Evolutionary conservation across 2,888 invertebrate genomes (phyloP).

Genomic region (Entomobrya proxima): DNA sequence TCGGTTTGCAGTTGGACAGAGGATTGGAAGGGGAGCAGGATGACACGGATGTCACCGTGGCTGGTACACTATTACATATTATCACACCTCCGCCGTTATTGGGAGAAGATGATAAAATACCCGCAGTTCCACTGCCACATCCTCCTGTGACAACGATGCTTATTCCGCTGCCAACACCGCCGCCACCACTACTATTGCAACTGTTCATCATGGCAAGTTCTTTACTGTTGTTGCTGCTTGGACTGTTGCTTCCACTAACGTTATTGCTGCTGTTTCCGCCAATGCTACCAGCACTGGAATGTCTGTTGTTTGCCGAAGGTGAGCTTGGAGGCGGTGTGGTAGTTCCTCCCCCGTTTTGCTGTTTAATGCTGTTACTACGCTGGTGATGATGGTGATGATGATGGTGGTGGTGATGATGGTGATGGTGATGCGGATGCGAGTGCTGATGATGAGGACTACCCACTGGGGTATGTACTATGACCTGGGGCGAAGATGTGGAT

Average conservation of each 20-base stretch:
- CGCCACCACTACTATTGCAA: constrained; percentile 44
- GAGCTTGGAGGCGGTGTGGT: constrained; percentile 40
- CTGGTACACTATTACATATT: constrained; percentile 50
- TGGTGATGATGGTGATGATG: constrained; percentile 66
- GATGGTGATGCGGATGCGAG: constrained; percentile 51
- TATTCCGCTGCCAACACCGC: constrained; percentile 24
- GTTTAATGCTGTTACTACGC: constrained; percentile 67
- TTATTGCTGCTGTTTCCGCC: constrained; percentile 28
- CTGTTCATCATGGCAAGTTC: constrained; percentile 64
- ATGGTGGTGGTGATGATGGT: constrained; percentile 68
- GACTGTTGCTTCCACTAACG: constrained; percentile 53
- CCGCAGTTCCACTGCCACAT: not conserved
- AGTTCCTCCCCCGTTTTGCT: constrained; percentile 64
- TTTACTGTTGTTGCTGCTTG: constrained; percentile 64
- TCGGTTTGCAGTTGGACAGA: constrained; percentile 46
- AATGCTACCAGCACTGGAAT: constrained; percentile 22
- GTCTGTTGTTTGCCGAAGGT: constrained; percentile 45
- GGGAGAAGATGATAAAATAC: constrained; percentile 21
- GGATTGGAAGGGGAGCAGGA: constrained; percentile 5
- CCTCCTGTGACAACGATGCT: constrained; percentile 50
- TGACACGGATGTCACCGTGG: constrained; percentile 31
- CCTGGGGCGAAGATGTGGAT: constrained; percentile 35
- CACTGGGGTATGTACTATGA: constrained; percentile 52
- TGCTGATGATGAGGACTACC: constrained; percentile 54
- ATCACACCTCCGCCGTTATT: constrained; percentile 53